Conservation (phyloP, 2,797 vertebrate species). For the Ptychadena robeensis region DNA sequence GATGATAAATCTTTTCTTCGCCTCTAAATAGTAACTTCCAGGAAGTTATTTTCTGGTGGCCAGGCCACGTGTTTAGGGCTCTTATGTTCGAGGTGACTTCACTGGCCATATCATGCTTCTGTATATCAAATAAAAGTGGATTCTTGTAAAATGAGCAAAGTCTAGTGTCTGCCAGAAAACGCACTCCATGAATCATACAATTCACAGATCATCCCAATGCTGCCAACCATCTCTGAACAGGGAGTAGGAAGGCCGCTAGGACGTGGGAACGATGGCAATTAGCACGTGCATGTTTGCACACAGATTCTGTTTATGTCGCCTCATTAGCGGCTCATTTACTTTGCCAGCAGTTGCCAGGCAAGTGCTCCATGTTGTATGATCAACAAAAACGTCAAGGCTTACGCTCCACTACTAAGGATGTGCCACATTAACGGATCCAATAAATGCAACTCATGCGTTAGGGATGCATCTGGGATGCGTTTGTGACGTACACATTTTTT, state of each 20-base stretch:
- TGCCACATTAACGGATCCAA: too few relatives aligned
- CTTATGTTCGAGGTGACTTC: background rate
- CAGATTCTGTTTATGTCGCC: constrained; percentile 2
- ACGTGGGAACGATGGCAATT: constrained; percentile 25
- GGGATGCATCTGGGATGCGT: too few relatives aligned
- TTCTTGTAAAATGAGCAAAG: background rate
- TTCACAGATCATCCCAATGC: constrained; percentile 8
- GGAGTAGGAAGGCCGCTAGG: constrained; percentile 25
- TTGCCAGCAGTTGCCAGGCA: background rate
- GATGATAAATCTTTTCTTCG: background rate
- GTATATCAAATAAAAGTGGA: constrained; percentile 3
- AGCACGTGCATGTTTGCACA: constrained; percentile 26
- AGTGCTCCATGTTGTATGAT: background rate
- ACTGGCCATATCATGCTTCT: constrained; percentile 1
- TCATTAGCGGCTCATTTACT: background rate
- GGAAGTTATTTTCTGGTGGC: background rate
- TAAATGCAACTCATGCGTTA: too few relatives aligned
- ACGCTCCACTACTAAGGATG: too few relatives aligned
- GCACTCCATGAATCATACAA: background rate
- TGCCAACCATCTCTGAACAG: constrained; percentile 43
- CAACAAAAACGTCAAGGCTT: background rate
- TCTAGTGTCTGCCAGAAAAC: constrained; percentile 6
- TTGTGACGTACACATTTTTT: too few relatives aligned
- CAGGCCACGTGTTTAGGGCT: too few relatives aligned
- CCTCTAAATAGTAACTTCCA: background rate